Percentiles rank a stretch among this genome's conserved stretches.
Evolutionary conservation across 1,140 invertebrate species (phyloP).

Genomic region (Oryctes rhinoceros): DNA sequence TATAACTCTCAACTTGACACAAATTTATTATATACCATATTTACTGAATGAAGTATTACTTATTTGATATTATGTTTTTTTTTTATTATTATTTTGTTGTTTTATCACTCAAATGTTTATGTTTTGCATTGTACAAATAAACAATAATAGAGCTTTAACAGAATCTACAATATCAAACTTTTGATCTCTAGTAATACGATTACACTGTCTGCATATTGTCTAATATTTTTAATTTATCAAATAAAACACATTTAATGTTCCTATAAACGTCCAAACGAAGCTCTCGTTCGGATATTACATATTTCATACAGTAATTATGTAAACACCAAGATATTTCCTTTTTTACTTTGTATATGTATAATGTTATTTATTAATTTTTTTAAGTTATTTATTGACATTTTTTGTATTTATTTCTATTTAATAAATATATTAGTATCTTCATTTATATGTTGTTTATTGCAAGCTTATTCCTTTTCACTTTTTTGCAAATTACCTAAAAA

Average conservation of each 20-base stretch:
- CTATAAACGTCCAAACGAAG: slow-evolving; percentile 30
- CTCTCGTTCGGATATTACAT: slow-evolving; percentile 17
- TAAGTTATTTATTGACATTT: slow-evolving; percentile 43
- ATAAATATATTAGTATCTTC: slow-evolving; percentile 35
- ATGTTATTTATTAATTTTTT: slow-evolving; percentile 43
- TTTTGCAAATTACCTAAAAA: too few species aligned
- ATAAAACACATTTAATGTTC: slow-evolving; percentile 35
- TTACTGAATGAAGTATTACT: slow-evolving; percentile 37
- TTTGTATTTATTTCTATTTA: slow-evolving; percentile 44
- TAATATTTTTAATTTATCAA: slow-evolving; percentile 29
- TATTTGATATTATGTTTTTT: slow-evolving; percentile 32
- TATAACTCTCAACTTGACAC: slow-evolving; percentile 29
- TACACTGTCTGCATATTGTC: slow-evolving; percentile 31
- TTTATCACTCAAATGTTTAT: slow-evolving; percentile 30
- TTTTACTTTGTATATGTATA: slow-evolving; percentile 41
- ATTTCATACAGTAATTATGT: slow-evolving; percentile 42
- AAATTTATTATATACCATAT: slow-evolving; percentile 28
- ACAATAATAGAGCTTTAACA: slow-evolving; percentile 20
- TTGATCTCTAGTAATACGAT: slow-evolving; percentile 38
- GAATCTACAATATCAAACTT: slow-evolving; percentile 22
- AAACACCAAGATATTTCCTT: slow-evolving; percentile 41
- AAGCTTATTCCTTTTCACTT: too few species aligned
- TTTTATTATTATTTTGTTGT: slow-evolving; percentile 14
- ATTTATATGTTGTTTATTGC: background rate
- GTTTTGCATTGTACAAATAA: slow-evolving; percentile 36